phyloP scores from a whole-genome alignment of 64 coral and sea anemone species.

The Orbicella faveolata region DNA sequence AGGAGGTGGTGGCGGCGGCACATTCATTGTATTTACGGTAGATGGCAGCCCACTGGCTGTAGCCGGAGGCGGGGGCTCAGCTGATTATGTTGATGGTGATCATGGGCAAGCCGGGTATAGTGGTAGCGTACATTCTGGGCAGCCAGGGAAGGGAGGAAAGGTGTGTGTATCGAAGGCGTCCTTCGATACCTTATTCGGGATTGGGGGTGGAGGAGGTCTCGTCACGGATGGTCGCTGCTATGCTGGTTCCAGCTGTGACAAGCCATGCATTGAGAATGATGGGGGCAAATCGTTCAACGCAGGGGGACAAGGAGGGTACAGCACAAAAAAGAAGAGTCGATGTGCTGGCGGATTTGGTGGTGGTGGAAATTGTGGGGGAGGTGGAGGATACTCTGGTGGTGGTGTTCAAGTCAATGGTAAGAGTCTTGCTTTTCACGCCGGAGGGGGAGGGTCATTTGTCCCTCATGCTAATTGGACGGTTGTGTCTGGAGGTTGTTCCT shows the following conservation, averaged over 20 bases:
- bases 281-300: constrained; percentile 4
- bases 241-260: not conserved
- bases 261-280: not conserved
- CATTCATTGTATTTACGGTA: constrained; percentile 12
- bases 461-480: not conserved
- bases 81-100: constrained; percentile 21
- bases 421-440: not conserved
- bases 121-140: not conserved
- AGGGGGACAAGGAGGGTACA: constrained; percentile 20
- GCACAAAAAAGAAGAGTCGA: not conserved
- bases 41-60: constrained; percentile 14
- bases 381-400: constrained; percentile 36
- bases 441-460: constrained; percentile 26
- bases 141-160: not conserved
- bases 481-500: not conserved
- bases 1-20: constrained; percentile 15
- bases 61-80: constrained; percentile 2
- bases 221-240: constrained; percentile 11
- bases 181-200: not conserved
- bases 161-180: not conserved
- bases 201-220: constrained; percentile 23
- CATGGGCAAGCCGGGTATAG: not conserved
- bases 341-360: constrained; percentile 23
- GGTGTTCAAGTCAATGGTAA: constrained; percentile 7
- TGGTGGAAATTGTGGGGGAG: constrained; percentile 39